These are phyloP conservation scores for Pycnonotus jocosus DNA, from an alignment of 2,113 vertebrate species.

Conservation along the genomic window DNA sequence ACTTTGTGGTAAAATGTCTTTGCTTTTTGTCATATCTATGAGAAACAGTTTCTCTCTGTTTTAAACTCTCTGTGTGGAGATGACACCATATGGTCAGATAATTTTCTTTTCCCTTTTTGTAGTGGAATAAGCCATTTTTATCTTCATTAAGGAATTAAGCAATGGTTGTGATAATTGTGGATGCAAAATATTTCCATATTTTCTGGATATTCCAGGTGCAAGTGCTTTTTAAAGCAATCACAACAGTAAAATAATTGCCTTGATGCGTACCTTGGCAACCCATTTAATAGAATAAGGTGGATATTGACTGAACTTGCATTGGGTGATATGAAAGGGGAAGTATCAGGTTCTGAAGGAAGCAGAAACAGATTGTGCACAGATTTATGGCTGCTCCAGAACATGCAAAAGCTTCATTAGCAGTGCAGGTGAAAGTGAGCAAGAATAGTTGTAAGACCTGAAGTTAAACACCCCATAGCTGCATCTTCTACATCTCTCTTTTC, in stretches of 20 bases:
- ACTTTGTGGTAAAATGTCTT: constrained; percentile 17
- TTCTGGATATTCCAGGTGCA: background rate
- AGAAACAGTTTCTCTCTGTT: constrained; percentile 6
- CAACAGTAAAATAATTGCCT: background rate
- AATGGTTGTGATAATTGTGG: accelerated
- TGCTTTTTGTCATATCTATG: background rate
- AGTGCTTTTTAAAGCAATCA: background rate
- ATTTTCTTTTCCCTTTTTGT: background rate
- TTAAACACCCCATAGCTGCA: background rate
- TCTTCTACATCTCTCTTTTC: background rate
- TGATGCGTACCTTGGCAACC: accelerated
- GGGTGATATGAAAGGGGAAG: background rate
- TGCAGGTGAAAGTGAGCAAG: background rate
- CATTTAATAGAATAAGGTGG: background rate
- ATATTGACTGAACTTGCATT: background rate
- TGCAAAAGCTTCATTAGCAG: background rate
- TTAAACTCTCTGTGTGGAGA: constrained; percentile 17
- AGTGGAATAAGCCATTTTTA: background rate
- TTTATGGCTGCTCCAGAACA: background rate
- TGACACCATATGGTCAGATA: background rate
- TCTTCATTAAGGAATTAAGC: background rate
- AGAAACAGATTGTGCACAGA: background rate
- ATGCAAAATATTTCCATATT: background rate
- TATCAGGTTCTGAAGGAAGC: background rate
- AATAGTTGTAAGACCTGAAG: background rate